Base-by-base conservation (phyloP, 2,888 invertebrate species). In the Phorcus lineatus region DNA sequence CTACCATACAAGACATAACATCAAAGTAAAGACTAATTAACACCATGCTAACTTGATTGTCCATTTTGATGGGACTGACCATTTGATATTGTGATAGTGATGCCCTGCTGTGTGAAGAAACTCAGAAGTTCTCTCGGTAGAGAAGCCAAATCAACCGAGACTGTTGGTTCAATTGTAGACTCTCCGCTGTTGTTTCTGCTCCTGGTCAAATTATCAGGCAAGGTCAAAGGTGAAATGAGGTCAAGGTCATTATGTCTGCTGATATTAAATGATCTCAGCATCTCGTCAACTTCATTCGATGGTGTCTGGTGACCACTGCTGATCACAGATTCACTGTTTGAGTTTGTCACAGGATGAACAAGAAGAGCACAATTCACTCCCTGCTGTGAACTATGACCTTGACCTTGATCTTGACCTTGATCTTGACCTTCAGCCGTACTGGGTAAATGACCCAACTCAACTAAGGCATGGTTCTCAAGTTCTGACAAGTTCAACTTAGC, bases 141-240 rank as follows among this genome's bases (percentile, higher is more conserved):
- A 16, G 77, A 70, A 54, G 82, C 52, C 16, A 75, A 62, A 78
- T 82, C 80, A 31, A 80, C 40, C 53, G 80, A 80, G 52, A 80
- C 80, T 52, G 82, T 76, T 52, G 78, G 78, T 52, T 82, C 82
- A 31, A 80, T 80, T 55, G 76, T 79, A 31, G 82, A 82, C 24
- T 80, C 82, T 4, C 81, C 81, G 17, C 79, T 79, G 53, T 79
- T 81, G 77, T 81, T 81, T 7, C 81, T 55, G 28, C 81, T 81
- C 9, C 81, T 76, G 4, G 79, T 55, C n/a, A 54, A 16, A 54
- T 36, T 31, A 31, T 76, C 76, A 31, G 76, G 54, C 75, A 75
- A 28, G 53, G 75, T 75, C 31, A 76, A n/a, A 31, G 76, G 76
- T 36, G 76, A 76, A 28, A 53, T 31, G n/a, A 76, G 54, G 55